phyloP scores from a whole-genome alignment of 1,140 invertebrate genomes.

The Chironomus tepperi region DNA sequence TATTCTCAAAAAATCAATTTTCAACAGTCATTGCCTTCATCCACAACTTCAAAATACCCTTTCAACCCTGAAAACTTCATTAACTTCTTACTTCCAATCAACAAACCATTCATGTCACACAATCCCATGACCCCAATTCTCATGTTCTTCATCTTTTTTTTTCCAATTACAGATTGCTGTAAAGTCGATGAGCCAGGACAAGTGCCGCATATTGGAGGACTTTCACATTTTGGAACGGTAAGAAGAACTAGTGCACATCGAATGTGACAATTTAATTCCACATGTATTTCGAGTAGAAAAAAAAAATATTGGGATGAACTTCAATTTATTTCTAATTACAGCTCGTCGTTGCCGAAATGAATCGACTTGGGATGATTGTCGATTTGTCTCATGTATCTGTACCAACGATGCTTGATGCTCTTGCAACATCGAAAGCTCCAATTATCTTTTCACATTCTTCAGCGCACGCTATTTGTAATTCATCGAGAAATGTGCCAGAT shows the following conservation, averaged over 20 bases:
- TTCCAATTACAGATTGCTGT: conserved; percentile 62
- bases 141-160: conserved; percentile 26
- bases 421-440: conserved; percentile 64
- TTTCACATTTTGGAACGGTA: conserved; percentile 70
- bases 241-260: conserved; percentile 30
- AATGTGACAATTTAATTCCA: background rate
- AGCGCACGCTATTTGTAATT: conserved; percentile 73
- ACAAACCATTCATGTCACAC: too few species aligned
- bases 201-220: conserved; percentile 56
- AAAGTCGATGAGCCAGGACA: conserved; percentile 56
- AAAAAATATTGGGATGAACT: background rate
- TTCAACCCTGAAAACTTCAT: too few species aligned
- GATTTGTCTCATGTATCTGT: conserved; percentile 80
- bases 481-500: conserved; percentile 77
- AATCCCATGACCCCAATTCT: too few species aligned
- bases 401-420: conserved; percentile 68
- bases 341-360: conserved; percentile 75
- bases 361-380: conserved; percentile 83
- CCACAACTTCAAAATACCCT: too few species aligned
- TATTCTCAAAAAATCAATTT: too few species aligned
- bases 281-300: background rate
- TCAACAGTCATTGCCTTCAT: too few species aligned
- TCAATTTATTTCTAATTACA: conserved; percentile 36
- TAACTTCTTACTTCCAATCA: too few species aligned
- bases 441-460: conserved; percentile 86